Evolutionary conservation across 2,888 invertebrate species (phyloP).

Genomic region (Ganaspis brasiliensis): DNA sequence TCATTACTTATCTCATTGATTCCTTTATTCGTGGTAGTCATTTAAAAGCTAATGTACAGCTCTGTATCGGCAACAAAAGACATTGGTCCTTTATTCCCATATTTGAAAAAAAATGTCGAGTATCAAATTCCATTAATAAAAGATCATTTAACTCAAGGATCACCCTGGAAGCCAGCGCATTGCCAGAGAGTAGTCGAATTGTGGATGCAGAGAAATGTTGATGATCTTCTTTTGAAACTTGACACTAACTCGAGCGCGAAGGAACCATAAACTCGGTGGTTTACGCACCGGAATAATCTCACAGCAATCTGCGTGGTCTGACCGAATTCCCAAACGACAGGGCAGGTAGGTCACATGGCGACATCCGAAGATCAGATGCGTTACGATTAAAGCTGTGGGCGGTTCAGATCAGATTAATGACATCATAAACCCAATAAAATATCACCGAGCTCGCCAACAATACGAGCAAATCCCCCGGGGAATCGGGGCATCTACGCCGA

Average conservation of each 20-base stretch:
- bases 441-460: conserved; percentile 76
- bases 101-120: conserved; percentile 22
- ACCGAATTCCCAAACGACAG: conserved; percentile 70
- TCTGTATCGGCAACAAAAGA: conserved; percentile 20
- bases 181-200: neutral
- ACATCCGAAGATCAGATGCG: conserved; percentile 62
- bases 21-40: conserved; percentile 16
- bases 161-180: conserved; percentile 16
- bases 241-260: conserved; percentile 41
- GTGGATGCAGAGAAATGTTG: conserved; percentile 36
- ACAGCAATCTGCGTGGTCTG: conserved; percentile 57
- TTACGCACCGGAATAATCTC: conserved; percentile 71
- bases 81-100: conserved; percentile 16
- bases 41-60: neutral
- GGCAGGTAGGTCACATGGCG: conserved; percentile 39
- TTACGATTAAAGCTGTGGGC: conserved; percentile 77
- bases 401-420: conserved; percentile 80
- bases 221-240: conserved; percentile 43
- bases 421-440: conserved; percentile 80
- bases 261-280: conserved; percentile 70
- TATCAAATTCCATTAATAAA: conserved; percentile 37
- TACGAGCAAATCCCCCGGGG: conserved; percentile 74
- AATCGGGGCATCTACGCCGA: conserved; percentile 61
- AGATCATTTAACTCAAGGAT: conserved; percentile 34
- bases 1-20: conserved; percentile 22